phyloP scores from a whole-genome alignment of 2,113 vertebrate genomes.

The Rana temporaria region DNA sequence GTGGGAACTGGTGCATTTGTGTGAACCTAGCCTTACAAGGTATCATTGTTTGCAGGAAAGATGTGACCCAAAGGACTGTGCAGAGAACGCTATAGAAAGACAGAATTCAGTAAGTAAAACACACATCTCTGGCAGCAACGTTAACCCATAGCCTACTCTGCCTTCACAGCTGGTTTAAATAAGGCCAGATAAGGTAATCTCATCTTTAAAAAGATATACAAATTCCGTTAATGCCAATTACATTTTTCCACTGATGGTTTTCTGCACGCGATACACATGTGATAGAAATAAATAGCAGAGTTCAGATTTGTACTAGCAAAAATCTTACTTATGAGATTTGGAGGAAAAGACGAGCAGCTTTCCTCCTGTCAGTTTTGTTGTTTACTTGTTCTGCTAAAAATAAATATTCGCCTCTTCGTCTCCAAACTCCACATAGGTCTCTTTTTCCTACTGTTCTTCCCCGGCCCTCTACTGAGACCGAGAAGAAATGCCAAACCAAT shows the following conservation, averaged over 20 bases:
- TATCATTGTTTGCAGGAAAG: too few relatives aligned
- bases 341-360: conserved; percentile 13
- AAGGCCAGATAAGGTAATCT: neutral
- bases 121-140: too few relatives aligned
- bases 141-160: too few relatives aligned
- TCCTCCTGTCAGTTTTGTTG: conserved; percentile 38
- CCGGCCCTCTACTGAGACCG: conserved; percentile 29
- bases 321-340: neutral
- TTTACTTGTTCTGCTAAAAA: conserved; percentile 52
- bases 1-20: too few relatives aligned
- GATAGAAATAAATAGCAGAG: neutral
- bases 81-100: too few relatives aligned
- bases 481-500: conserved; percentile 48
- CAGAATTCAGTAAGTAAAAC: too few relatives aligned
- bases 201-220: neutral
- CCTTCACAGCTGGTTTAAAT: too few relatives aligned
- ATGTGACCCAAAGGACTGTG: too few relatives aligned
- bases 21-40: too few relatives aligned
- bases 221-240: neutral
- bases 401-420: conserved; percentile 42
- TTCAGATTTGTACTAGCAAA: conserved; percentile 22
- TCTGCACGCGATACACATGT: neutral
- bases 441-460: conserved; percentile 23
- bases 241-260: neutral
- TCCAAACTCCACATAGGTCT: conserved; percentile 44